phyloP scores from a whole-genome alignment of 2,113 vertebrate genomes.

The Brachyhypopomus gauderio region DNA sequence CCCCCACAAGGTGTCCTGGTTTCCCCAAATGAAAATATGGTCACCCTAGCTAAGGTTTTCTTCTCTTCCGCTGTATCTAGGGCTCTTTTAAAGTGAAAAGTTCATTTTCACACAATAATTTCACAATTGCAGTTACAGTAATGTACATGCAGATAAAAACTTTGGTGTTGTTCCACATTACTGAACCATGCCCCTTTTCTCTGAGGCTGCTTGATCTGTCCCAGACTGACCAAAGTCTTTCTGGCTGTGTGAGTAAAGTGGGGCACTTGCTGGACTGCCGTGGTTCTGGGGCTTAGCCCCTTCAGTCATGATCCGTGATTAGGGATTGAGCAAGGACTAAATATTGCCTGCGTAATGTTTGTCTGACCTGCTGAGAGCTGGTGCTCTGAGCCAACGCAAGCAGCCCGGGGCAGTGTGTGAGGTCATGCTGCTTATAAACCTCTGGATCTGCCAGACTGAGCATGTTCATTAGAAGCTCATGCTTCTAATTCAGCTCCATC shows the following conservation, averaged over 20 bases:
- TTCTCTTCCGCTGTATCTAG: neutral
- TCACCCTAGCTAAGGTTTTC: too few relatives aligned
- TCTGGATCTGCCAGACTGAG: constrained; percentile 43
- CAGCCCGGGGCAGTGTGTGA: constrained; percentile 62
- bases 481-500: constrained; percentile 14
- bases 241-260: constrained; percentile 14
- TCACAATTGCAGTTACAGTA: neutral
- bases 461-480: constrained; percentile 45
- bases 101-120: neutral
- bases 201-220: constrained; percentile 4
- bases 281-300: neutral
- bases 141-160: too few relatives aligned
- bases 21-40: too few relatives aligned
- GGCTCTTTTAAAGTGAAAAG: neutral
- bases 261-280: constrained; percentile 13
- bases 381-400: constrained; percentile 66
- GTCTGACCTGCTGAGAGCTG: constrained; percentile 43
- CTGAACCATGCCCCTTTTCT: neutral
- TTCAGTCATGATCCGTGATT: constrained; percentile 46
- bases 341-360: constrained; percentile 65
- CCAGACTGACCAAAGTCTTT: neutral
- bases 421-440: constrained; percentile 59
- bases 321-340: constrained; percentile 52
- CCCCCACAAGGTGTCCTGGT: too few relatives aligned
- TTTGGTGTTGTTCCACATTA: too few relatives aligned